A percentile compares a stretch with the other conserved stretches of the same genome.
These are phyloP conservation scores for Pangasianodon hypophthalmus DNA, from an alignment of 2,113 vertebrate genomes.

Conservation along the genomic window DNA sequence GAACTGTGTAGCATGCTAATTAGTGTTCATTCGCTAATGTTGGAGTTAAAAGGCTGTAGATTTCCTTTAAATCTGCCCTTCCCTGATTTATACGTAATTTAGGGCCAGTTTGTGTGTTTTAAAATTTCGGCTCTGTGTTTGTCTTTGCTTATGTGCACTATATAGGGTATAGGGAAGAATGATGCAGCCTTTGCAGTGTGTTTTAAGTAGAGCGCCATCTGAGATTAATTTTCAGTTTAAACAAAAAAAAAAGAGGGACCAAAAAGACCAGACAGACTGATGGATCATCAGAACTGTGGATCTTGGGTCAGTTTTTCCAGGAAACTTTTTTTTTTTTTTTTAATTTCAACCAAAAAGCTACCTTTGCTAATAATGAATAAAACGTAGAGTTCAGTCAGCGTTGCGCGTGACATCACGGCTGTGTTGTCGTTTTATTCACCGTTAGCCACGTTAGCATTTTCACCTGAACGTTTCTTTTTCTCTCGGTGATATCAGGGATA, in stretches of 20 bases:
- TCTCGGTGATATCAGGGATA: conserved; percentile 53
- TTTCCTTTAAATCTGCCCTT: neutral
- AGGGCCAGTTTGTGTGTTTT: neutral
- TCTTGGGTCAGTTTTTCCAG: neutral
- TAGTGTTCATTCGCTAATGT: no score
- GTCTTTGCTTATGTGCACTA: neutral
- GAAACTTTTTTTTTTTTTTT: neutral
- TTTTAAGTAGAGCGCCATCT: neutral
- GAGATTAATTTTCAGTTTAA: neutral
- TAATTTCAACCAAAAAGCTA: neutral
- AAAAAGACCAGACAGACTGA: neutral
- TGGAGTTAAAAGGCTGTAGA: neutral
- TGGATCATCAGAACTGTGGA: neutral
- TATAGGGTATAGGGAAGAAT: neutral
- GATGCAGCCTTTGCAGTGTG: neutral
- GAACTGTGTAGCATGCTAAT: neutral
- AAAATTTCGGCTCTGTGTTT: neutral
- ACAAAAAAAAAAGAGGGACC: neutral
- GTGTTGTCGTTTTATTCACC: neutral
- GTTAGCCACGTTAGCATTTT: neutral
- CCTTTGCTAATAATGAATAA: neutral
- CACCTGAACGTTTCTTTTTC: neutral
- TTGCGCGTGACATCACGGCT: neutral
- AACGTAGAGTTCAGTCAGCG: neutral
- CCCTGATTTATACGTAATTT: neutral